Percentiles rank a stretch among this genome's conserved stretches.
These are phyloP conservation scores for Arothron firmamentum DNA, from an alignment of 2,113 vertebrate genomes.

Conservation along the genomic window DNA sequence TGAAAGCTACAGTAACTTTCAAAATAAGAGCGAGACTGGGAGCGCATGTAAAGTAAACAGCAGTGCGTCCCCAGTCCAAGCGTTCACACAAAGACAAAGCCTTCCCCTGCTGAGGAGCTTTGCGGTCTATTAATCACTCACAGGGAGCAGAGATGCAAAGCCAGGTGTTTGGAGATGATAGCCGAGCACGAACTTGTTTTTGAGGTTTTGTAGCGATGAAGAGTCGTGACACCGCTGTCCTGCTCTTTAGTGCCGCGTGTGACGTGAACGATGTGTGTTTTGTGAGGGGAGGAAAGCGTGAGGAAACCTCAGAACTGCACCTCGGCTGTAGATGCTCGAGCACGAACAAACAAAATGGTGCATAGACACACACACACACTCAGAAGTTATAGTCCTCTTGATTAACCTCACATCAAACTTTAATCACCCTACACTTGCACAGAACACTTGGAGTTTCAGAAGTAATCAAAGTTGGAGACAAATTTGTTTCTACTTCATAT, in stretches of 20 bases:
- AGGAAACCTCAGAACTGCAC: not conserved
- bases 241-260: constrained; percentile 52
- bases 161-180: constrained; percentile 73
- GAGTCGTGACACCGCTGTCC: constrained; percentile 61
- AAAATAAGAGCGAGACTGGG: too few relatives aligned
- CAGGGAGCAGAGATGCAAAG: constrained; percentile 48
- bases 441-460: too few relatives aligned
- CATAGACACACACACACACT: constrained; percentile 3
- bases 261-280: constrained; percentile 26
- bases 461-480: too few relatives aligned
- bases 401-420: too few relatives aligned
- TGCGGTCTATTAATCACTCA: constrained; percentile 63
- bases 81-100: constrained; percentile 49
- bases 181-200: constrained; percentile 57
- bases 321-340: not conserved
- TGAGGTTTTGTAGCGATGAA: constrained; percentile 41
- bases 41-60: constrained; percentile 24
- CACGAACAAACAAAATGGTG: too few relatives aligned
- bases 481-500: too few relatives aligned
- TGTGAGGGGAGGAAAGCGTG: constrained; percentile 5
- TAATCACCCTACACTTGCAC: too few relatives aligned
- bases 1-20: not conserved
- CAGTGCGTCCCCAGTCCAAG: constrained; percentile 30
- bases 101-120: constrained; percentile 16
- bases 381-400: not conserved